phyloP scores from a whole-genome alignment of 2,888 invertebrate genomes.

The Desoria tigrina region DNA sequence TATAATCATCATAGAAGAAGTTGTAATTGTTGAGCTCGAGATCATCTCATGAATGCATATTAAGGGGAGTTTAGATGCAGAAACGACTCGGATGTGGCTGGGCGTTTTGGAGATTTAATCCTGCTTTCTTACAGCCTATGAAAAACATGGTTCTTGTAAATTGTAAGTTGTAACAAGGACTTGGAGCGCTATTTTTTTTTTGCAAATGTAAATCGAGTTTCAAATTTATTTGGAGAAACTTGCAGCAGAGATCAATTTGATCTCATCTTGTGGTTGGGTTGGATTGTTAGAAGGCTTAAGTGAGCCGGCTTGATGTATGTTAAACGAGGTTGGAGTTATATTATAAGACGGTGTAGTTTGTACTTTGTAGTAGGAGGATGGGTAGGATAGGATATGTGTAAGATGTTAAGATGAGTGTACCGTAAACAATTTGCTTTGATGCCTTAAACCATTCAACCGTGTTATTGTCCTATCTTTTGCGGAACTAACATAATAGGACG shows the following conservation, averaged over 20 bases:
- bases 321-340: background rate
- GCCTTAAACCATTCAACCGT: slow-evolving; percentile 7
- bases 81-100: no score
- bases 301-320: background rate
- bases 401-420: background rate
- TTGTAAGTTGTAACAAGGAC: no score
- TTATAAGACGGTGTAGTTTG: background rate
- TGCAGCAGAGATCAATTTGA: slow-evolving; percentile 1
- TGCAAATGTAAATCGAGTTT: background rate
- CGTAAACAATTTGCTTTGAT: slow-evolving; percentile 6
- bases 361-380: background rate
- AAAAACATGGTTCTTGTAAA: no score
- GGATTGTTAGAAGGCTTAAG: background rate
- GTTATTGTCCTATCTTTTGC: slow-evolving; percentile 12
- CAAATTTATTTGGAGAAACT: slow-evolving; percentile 4
- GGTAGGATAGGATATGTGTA: background rate
- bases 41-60: no score
- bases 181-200: no score
- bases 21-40: no score
- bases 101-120: no score
- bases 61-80: no score
- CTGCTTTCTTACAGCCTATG: no score
- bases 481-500: slow-evolving; percentile 5
- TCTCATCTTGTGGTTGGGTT: background rate
- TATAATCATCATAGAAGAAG: no score